Evolutionary conservation across 2,797 vertebrate species (phyloP), one percentile per base, ranked within the genome.

Genomic region (Buceros bicornis): DNA sequence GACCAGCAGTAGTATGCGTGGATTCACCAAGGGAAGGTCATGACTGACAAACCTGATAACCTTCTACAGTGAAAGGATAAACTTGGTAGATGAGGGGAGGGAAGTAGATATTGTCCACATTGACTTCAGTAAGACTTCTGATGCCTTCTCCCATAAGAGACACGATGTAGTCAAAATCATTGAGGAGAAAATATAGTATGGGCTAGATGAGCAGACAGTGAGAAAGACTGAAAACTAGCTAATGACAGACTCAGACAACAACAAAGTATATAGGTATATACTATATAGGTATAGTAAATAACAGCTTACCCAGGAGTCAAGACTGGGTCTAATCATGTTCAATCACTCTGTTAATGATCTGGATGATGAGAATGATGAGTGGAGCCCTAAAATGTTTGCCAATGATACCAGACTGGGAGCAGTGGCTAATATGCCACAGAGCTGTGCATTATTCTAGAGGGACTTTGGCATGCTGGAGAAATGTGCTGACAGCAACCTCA

Each of bases 401-500:
- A 28, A 42, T 73, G 21, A 43, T 26, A 26, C 2, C 37, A 51
- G 10, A 61, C 21, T 31, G 7, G 7, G 22, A 87, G 25, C 11
- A 66, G 3, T 3, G 3, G 15, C 31, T n/a, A 56, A 37, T 5
- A 65, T 10, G 7, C 8, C 53, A 58, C 56, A 54, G 6, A 15
- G 6, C 8, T 62, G 7, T 10, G 9, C 28, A 66, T 25, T 28
- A 20, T n/a, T 37, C 35, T 20, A 85, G 31, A 58, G 17, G 7
- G n/a, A 78, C 7, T 10, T 19, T 0, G 0, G 6, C 13, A 45
- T 4, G 11, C 17, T 82, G 19, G 18, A 78, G 26, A 58, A 74
- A 40, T 40, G 8, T 35, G 16, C 11, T 43, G 35, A 61, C 31
- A 37, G 33, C 24, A 73, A 53, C 20, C 12, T 65, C 33, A 65